These are phyloP conservation scores for Pseudococcus viburni DNA, from an alignment of 2,888 invertebrate genomes.

Conservation along the genomic window DNA sequence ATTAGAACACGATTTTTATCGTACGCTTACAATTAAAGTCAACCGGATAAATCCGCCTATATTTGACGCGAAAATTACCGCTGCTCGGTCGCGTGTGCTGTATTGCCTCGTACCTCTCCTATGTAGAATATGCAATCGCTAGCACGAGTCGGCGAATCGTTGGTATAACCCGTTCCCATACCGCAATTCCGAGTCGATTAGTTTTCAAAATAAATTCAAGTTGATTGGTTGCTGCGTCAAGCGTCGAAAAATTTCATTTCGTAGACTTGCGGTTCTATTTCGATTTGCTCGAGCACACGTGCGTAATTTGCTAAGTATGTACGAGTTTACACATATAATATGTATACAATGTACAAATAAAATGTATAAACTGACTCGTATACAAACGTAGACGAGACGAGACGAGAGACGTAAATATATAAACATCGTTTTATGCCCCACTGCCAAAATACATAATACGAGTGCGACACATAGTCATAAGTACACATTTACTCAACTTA, in stretches of 20 bases:
- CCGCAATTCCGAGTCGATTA: no score
- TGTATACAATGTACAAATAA: no score
- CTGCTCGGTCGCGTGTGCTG: background rate
- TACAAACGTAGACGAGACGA: background rate
- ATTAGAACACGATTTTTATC: constrained; percentile 33
- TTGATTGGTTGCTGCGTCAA: no score
- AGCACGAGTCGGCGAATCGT: background rate
- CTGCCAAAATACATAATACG: background rate
- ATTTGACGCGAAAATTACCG: constrained; percentile 35
- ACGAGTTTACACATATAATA: no score
- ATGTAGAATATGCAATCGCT: no score
- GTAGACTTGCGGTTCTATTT: background rate
- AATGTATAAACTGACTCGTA: no score
- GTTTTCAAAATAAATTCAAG: no score
- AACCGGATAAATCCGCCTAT: constrained; percentile 35
- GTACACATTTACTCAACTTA: background rate
- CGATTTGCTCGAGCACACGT: background rate
- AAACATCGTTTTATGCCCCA: background rate
- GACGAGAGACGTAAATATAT: background rate
- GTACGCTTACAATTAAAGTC: constrained; percentile 18
- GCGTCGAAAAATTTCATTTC: background rate
- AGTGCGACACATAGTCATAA: background rate
- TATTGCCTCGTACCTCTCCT: background rate
- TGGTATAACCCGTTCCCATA: background rate
- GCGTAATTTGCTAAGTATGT: no score